These are phyloP conservation scores for Festucalex cinctus DNA, from an alignment of 2,113 vertebrate genomes.

Conservation along the genomic window DNA sequence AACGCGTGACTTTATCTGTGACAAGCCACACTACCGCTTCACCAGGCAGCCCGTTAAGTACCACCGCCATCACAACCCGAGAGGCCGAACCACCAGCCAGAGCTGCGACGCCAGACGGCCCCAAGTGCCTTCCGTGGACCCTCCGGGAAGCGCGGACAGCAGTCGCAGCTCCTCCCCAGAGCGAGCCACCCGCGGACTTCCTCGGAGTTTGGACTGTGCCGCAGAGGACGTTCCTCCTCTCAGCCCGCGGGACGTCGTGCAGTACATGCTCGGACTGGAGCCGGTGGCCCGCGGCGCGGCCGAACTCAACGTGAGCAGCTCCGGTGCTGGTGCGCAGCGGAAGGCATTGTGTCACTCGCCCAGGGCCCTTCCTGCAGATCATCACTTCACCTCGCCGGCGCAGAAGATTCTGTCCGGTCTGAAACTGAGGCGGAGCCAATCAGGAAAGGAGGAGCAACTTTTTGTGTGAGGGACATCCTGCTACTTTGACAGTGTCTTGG, in stretches of 20 bases:
- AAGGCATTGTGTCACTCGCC: slow-evolving; percentile 25
- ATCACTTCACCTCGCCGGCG: slow-evolving; percentile 45
- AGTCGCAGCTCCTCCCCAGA: slow-evolving; percentile 67
- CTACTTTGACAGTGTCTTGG: not conserved
- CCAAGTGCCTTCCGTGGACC: slow-evolving; percentile 10
- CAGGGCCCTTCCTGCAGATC: slow-evolving; percentile 40
- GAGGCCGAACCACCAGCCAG: slow-evolving; percentile 33
- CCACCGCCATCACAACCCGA: slow-evolving; percentile 53
- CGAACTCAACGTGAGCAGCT: slow-evolving; percentile 34
- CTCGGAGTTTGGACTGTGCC: slow-evolving; percentile 51
- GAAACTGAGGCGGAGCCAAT: slow-evolving; percentile 63
- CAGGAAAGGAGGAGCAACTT: slow-evolving; percentile 68
- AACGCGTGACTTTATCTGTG: slow-evolving; percentile 18
- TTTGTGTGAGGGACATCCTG: slow-evolving; percentile 61
- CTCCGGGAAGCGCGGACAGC: slow-evolving; percentile 43
- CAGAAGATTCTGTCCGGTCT: slow-evolving; percentile 70
- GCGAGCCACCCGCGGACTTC: slow-evolving; percentile 7
- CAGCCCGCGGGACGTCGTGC: slow-evolving; percentile 46
- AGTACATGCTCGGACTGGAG: slow-evolving; percentile 58
- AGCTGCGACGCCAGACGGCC: slow-evolving; percentile 27
- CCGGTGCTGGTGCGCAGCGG: slow-evolving; percentile 30
- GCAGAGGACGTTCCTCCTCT: slow-evolving; percentile 15
- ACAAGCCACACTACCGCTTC: slow-evolving; percentile 72
- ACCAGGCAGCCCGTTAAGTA: slow-evolving; percentile 82
- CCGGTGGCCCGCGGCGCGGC: slow-evolving; percentile 3